A percentile compares a stretch with the other conserved stretches of the same genome.
phyloP scores from a whole-genome alignment of 2,888 invertebrate genomes.

The Tenthredo notha region DNA sequence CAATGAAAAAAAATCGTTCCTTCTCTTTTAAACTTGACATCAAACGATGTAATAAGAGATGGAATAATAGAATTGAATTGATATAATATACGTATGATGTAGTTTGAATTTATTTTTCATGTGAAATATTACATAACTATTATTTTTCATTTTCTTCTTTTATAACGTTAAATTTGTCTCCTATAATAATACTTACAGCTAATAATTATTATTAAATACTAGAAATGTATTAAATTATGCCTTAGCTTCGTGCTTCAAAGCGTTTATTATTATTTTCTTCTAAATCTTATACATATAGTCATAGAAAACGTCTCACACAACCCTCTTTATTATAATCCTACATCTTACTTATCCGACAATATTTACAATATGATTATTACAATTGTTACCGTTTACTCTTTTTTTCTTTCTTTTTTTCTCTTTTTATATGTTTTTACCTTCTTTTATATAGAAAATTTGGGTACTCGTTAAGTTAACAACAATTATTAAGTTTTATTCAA shows the following conservation, averaged over 20 bases:
- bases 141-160: not conserved
- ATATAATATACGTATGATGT: conserved; percentile 6
- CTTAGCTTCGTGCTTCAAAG: conserved; percentile 33
- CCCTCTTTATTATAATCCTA: conserved; percentile 22
- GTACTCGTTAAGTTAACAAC: conserved; percentile 7
- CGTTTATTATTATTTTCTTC: conserved; percentile 35
- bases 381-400: not conserved
- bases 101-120: conserved; percentile 37
- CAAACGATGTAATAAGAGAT: not conserved
- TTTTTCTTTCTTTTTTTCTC: not conserved
- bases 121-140: conserved; percentile 42
- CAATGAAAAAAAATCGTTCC: not conserved
- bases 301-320: conserved; percentile 46
- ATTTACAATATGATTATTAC: conserved; percentile 28
- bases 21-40: no score
- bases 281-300: conserved; percentile 40
- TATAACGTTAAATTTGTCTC: not conserved
- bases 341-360: conserved; percentile 4
- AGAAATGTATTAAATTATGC: conserved; percentile 47
- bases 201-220: conserved; percentile 43
- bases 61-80: not conserved
- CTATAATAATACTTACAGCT: conserved; percentile 8
- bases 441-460: not conserved
- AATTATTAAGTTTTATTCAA: not conserved
- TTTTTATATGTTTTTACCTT: not conserved